Conservation (phyloP, 2,113 vertebrate genomes). For the Passer montanus region DNA sequence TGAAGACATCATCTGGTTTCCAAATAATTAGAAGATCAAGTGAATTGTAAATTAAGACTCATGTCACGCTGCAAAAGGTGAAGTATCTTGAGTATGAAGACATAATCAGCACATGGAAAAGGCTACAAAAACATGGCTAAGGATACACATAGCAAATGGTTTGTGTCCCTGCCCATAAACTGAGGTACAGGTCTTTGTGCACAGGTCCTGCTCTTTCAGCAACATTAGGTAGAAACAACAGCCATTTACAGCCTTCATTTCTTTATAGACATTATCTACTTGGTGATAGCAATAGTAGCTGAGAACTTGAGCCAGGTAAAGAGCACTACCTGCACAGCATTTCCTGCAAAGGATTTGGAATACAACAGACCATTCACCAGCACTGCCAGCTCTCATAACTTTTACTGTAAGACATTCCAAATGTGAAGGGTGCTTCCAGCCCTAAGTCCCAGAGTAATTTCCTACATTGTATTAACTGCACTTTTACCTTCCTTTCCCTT, state of each 20-base stretch:
- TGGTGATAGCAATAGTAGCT: neutral
- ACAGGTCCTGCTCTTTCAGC: neutral
- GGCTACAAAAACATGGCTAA: neutral
- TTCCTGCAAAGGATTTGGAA: neutral
- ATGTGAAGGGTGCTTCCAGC: neutral
- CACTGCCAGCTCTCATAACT: neutral
- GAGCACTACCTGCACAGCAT: neutral
- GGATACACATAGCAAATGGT: neutral
- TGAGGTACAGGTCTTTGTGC: neutral
- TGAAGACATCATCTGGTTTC: neutral
- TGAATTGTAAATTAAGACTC: neutral
- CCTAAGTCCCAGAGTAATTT: neutral
- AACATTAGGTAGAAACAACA: neutral
- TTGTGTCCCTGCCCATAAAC: neutral
- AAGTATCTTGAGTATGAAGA: neutral
- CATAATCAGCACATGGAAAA: neutral
- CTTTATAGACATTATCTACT: neutral
- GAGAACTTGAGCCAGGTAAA: neutral
- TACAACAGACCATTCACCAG: neutral
- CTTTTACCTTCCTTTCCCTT: neutral
- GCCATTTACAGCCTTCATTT: neutral
- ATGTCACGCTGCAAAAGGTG: neutral
- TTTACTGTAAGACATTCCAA: neutral
- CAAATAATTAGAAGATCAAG: neutral
- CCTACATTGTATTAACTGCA: neutral